Conservation (phyloP, 2,113 vertebrate genomes). For the Collichthys lucidus region DNA sequence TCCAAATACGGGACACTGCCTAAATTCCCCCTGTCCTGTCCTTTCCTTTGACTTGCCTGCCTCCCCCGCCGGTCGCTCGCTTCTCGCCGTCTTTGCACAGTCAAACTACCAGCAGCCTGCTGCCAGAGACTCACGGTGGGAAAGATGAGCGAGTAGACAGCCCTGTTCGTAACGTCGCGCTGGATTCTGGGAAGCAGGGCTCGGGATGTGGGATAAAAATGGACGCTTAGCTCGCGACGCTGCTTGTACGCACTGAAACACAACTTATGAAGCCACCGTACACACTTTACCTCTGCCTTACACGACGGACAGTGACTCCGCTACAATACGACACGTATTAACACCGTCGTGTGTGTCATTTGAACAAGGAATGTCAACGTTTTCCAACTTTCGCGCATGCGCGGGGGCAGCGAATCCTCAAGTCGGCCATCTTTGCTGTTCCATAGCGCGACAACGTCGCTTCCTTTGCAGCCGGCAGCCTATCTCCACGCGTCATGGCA, state of each 20-base stretch:
- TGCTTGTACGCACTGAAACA: not conserved
- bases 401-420: not conserved
- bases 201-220: slow-evolving; percentile 34
- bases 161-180: slow-evolving; percentile 18
- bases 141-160: not conserved
- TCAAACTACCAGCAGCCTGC: slow-evolving; percentile 63
- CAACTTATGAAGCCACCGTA: rapidly evolving
- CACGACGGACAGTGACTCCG: rapidly evolving
- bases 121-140: slow-evolving; percentile 38
- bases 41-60: slow-evolving; percentile 57
- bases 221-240: not conserved
- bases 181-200: slow-evolving; percentile 67
- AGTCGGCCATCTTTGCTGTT: slow-evolving; percentile 60
- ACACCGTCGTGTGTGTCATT: rapidly evolving
- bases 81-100: slow-evolving; percentile 73
- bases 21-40: slow-evolving; percentile 53
- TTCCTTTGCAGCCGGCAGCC: not conserved
- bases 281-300: too few species aligned
- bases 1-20: slow-evolving; percentile 77
- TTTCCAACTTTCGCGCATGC: slow-evolving; percentile 49
- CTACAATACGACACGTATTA: rapidly evolving
- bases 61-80: slow-evolving; percentile 76
- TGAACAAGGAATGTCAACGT: not conserved
- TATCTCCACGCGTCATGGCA: not conserved
- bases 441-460: not conserved